A percentile compares a stretch with the other conserved stretches of the same genome.
phyloP scores from a whole-genome alignment of 2,888 invertebrate genomes.

The Mayetiola destructor region DNA sequence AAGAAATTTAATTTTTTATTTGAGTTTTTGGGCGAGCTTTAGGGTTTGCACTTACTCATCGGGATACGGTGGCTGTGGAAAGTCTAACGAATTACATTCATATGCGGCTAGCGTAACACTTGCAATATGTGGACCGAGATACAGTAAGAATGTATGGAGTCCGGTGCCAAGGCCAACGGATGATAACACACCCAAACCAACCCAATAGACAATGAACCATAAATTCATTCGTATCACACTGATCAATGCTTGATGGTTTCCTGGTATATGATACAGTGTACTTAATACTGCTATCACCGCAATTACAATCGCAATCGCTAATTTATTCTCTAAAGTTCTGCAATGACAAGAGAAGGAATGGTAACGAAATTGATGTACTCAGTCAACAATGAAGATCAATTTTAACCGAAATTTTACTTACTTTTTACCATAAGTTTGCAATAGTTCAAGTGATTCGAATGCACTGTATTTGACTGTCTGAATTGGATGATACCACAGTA shows the following conservation, averaged over 20 bases:
- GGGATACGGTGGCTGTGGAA: slow-evolving; percentile 96
- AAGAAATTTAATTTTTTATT: slow-evolving; percentile 5
- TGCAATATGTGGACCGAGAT: slow-evolving; percentile 98
- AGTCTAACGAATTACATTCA: slow-evolving; percentile 87
- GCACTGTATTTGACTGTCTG: slow-evolving; percentile 66
- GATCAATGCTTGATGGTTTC: slow-evolving; percentile 31
- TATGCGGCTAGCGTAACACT: slow-evolving; percentile 95
- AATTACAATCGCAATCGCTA: slow-evolving; percentile 27
- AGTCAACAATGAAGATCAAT: neutral
- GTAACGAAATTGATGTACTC: no score
- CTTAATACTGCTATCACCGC: slow-evolving; percentile 31
- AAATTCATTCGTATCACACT: slow-evolving; percentile 31
- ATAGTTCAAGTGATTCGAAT: slow-evolving; percentile 53
- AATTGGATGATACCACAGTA: slow-evolving; percentile 69
- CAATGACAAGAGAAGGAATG: slow-evolving; percentile 14
- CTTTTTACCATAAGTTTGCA: slow-evolving; percentile 44
- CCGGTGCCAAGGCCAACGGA: slow-evolving; percentile 97
- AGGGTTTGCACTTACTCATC: slow-evolving; percentile 65
- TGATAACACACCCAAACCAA: slow-evolving; percentile 85
- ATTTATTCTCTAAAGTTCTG: slow-evolving; percentile 31
- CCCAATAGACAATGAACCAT: slow-evolving; percentile 61
- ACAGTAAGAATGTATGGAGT: slow-evolving; percentile 94
- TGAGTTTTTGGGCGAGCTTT: no score
- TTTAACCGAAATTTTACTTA: slow-evolving; percentile 28
- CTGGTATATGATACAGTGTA: slow-evolving; percentile 31